phyloP scores from a whole-genome alignment of 1,140 invertebrate species.

The Lasaia peninsularis region DNA sequence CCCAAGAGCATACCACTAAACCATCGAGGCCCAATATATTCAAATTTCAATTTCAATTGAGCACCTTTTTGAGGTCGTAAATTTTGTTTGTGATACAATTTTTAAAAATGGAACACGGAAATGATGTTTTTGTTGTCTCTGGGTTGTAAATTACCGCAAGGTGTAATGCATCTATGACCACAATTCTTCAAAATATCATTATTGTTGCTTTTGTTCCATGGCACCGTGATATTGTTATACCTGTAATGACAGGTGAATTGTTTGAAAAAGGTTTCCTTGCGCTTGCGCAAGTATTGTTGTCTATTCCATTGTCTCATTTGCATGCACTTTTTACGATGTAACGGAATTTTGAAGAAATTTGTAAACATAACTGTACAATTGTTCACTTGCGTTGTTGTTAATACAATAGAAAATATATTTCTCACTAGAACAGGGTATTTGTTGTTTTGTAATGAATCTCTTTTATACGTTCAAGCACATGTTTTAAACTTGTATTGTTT shows the following conservation, averaged over 20 bases:
- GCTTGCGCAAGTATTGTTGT: conserved; percentile 59
- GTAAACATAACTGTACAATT: conserved; percentile 65
- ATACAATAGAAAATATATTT: conserved; percentile 42
- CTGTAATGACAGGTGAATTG: conserved; percentile 65
- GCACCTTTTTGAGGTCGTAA: conserved; percentile 13
- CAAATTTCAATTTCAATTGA: conserved; percentile 2
- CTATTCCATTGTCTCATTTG: conserved; percentile 27
- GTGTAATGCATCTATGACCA: conserved; percentile 53
- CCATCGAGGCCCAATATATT: too few relatives aligned
- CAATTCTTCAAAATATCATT: conserved; percentile 69
- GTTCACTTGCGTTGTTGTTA: conserved; percentile 56
- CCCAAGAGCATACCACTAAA: too few relatives aligned
- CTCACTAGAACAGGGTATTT: conserved; percentile 1
- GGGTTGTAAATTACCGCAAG: conserved; percentile 71
- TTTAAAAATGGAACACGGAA: conserved; percentile 71
- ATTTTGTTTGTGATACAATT: conserved; percentile 18
- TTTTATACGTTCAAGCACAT: conserved; percentile 31
- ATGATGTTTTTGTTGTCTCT: conserved; percentile 58
- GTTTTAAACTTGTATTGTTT: conserved; percentile 28
- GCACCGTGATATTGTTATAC: conserved; percentile 72
- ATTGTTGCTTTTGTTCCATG: conserved; percentile 53
- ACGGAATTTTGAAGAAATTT: conserved; percentile 61
- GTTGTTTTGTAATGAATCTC: conserved; percentile 23
- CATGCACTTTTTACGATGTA: conserved; percentile 49
- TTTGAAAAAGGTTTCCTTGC: conserved; percentile 37